Percentiles rank a stretch among this genome's conserved stretches.
These are phyloP conservation scores for Pempheris klunzingeri DNA, from an alignment of 2,797 vertebrate genomes.

Conservation along the genomic window DNA sequence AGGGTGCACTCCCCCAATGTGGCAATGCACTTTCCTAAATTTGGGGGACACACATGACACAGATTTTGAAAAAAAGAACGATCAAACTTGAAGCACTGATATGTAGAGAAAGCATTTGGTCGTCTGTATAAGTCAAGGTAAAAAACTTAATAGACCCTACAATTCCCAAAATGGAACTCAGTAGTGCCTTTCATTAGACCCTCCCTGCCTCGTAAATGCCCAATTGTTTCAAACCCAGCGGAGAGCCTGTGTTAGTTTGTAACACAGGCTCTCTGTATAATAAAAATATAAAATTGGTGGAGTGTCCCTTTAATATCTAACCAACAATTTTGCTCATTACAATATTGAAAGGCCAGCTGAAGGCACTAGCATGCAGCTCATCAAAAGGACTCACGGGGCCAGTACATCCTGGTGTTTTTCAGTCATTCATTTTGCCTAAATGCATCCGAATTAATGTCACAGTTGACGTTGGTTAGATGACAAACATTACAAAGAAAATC, in stretches of 20 bases:
- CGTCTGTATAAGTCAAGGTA: background rate
- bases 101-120: background rate
- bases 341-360: background rate
- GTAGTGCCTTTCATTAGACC: background rate
- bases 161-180: background rate
- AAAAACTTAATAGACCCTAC: background rate
- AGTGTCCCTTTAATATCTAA: constrained; percentile 4
- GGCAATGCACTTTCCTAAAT: background rate
- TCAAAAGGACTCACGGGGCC: background rate
- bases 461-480: background rate
- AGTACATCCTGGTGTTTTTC: background rate
- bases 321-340: background rate
- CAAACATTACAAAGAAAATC: background rate
- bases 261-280: background rate
- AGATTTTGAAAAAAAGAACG: background rate
- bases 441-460: background rate
- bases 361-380: background rate
- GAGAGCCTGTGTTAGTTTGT: too few species aligned
- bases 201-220: background rate
- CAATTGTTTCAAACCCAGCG: background rate
- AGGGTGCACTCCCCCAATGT: background rate
- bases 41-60: background rate
- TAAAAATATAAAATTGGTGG: background rate
- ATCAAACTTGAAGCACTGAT: background rate
- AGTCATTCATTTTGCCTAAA: background rate